A percentile compares a stretch with the other conserved stretches of the same genome.
Evolutionary conservation across 1,140 invertebrate species (phyloP).

Genomic region (Drosophila nigromelanica): DNA sequence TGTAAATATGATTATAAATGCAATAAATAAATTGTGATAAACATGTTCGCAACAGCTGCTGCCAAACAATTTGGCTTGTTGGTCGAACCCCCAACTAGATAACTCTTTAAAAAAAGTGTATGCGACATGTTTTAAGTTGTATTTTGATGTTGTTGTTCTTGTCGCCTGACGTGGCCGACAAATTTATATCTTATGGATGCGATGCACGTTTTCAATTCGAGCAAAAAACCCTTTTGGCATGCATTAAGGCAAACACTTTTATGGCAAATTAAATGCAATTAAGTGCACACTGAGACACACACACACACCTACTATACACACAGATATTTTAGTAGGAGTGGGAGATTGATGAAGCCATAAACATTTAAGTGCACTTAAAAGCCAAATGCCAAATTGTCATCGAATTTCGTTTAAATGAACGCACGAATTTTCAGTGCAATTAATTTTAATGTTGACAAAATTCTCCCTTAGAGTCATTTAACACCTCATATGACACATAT

Average conservation of each 20-base stretch:
- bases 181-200: constrained; percentile 59
- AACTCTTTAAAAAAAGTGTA: constrained; percentile 6
- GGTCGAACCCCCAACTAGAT: constrained; percentile 3
- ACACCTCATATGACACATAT: constrained; percentile 48
- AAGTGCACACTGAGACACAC: constrained; percentile 48
- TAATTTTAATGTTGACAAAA: constrained; percentile 34
- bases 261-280: constrained; percentile 78
- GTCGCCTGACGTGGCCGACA: constrained; percentile 36
- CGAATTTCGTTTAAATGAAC: constrained; percentile 13
- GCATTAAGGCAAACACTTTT: constrained; percentile 53
- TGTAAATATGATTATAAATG: background rate
- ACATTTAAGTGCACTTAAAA: constrained; percentile 51
- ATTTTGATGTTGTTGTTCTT: constrained; percentile 2
- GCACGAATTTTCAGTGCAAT: constrained; percentile 23
- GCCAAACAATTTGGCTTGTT: background rate
- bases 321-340: background rate
- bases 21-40: constrained; percentile 36
- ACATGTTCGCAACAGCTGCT: constrained; percentile 31
- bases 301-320: background rate
- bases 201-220: constrained; percentile 73
- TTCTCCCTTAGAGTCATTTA: constrained; percentile 38
- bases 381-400: constrained; percentile 46
- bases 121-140: constrained; percentile 1
- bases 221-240: constrained; percentile 66
- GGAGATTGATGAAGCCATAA: constrained; percentile 63